A percentile compares a stretch with the other conserved stretches of the same genome.
These are phyloP conservation scores for Hemitrygon akajei DNA, from an alignment of 2,797 vertebrate species.

Conservation along the genomic window DNA sequence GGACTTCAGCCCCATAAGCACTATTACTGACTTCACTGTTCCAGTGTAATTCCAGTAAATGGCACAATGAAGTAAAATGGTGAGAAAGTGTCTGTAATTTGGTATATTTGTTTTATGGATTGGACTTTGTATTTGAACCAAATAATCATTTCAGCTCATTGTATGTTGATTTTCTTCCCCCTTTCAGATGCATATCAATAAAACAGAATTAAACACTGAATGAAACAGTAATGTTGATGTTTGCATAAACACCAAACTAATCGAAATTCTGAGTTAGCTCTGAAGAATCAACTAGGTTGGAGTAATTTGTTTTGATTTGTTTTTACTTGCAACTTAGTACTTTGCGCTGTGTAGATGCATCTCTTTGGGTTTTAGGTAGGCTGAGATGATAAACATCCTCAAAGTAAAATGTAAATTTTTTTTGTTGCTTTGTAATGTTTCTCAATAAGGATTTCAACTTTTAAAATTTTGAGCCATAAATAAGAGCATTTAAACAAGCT, in stretches of 20 bases:
- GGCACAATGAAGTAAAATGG: slow-evolving; percentile 35
- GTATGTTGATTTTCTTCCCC: slow-evolving; percentile 44
- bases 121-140: slow-evolving; percentile 42
- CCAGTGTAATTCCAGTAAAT: slow-evolving; percentile 35
- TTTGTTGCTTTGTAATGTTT: not conserved
- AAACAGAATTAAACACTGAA: slow-evolving; percentile 45
- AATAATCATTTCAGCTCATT: slow-evolving; percentile 39
- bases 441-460: not conserved
- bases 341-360: not conserved
- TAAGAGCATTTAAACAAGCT: not conserved
- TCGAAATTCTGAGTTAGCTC: not conserved
- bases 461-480: not conserved
- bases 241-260: not conserved
- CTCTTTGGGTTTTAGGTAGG: too few relatives aligned
- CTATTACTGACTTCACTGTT: slow-evolving; percentile 38
- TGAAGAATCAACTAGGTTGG: not conserved
- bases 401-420: not conserved
- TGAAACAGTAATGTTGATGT: slow-evolving; percentile 21
- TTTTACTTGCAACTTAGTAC: too few relatives aligned
- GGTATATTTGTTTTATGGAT: slow-evolving; percentile 40
- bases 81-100: slow-evolving; percentile 34
- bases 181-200: slow-evolving; percentile 53
- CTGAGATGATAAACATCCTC: not conserved
- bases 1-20: slow-evolving; percentile 54
- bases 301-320: not conserved